Conservation (phyloP, 2,113 vertebrate species). For the Erinaceus europaeus region DNA sequence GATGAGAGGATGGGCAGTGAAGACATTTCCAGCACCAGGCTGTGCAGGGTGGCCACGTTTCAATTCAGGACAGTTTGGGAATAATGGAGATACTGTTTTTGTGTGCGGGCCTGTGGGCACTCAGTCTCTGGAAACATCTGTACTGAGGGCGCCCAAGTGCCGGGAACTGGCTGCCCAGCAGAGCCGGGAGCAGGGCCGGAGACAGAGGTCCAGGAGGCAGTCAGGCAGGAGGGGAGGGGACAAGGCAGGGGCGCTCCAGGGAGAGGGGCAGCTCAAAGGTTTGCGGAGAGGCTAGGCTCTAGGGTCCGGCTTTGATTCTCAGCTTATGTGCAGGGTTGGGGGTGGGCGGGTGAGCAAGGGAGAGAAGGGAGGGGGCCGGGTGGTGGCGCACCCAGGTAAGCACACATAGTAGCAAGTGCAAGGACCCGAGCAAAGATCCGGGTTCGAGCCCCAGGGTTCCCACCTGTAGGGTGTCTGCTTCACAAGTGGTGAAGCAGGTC, state of each 20-base stretch:
- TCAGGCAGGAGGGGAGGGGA: neutral
- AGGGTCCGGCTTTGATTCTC: no score
- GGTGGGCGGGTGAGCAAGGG: neutral
- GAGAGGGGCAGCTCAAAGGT: neutral
- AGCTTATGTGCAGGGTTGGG: neutral
- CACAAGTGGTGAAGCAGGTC: no score
- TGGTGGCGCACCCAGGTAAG: no score
- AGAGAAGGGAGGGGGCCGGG: no score
- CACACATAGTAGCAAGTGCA: no score
- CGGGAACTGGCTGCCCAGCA: neutral
- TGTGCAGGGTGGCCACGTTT: neutral
- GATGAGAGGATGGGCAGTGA: neutral
- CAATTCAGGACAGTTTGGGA: neutral
- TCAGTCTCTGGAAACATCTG: conserved; percentile 34
- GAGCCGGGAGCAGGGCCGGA: neutral
- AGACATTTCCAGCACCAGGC: conserved; percentile 3
- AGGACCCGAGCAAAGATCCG: no score
- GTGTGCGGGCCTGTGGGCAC: neutral
- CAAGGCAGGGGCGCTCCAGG: neutral
- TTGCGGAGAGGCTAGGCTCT: no score
- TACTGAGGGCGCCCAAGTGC: conserved; percentile 19
- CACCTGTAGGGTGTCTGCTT: no score
- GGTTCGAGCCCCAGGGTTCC: no score
- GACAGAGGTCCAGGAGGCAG: neutral
- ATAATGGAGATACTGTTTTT: conserved; percentile 39